These are phyloP conservation scores for Anableps anableps DNA, from an alignment of 2,797 vertebrate species.

Conservation along the genomic window DNA sequence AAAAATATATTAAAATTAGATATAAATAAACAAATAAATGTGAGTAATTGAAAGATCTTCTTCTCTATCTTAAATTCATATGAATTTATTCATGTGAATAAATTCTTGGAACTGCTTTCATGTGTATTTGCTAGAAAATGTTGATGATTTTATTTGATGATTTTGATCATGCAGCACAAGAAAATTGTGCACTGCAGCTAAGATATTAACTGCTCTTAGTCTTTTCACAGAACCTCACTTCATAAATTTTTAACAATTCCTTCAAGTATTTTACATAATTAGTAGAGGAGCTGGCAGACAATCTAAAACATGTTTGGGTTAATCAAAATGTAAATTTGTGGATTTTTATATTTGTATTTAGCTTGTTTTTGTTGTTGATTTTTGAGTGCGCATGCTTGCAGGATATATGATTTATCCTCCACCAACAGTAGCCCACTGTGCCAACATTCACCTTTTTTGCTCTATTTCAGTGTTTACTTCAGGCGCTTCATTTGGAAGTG, in stretches of 20 bases:
- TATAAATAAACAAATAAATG: no score
- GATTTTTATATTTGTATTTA: not conserved
- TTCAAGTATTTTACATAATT: not conserved
- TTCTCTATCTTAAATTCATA: no score
- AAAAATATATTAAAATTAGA: no score
- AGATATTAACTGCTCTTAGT: not conserved
- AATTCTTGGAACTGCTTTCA: no score
- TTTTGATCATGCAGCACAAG: not conserved
- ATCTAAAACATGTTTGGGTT: not conserved
- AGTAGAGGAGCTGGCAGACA: not conserved
- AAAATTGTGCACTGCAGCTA: not conserved
- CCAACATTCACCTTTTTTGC: conserved; percentile 18
- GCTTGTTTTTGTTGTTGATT: not conserved
- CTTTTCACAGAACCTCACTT: not conserved
- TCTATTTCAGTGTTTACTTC: conserved; percentile 39
- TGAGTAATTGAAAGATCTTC: no score
- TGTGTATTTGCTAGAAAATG: no score
- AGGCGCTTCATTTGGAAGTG: conserved; percentile 40
- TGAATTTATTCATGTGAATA: no score
- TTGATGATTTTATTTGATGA: no score
- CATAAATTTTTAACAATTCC: not conserved
- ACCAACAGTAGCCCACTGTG: not conserved
- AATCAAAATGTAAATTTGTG: not conserved
- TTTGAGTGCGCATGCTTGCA: no score
- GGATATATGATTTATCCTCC: not conserved